Percentiles rank a stretch among this genome's conserved stretches.
Evolutionary conservation across 2,888 invertebrate genomes (phyloP).

Genomic region (Fragum whitleyi): DNA sequence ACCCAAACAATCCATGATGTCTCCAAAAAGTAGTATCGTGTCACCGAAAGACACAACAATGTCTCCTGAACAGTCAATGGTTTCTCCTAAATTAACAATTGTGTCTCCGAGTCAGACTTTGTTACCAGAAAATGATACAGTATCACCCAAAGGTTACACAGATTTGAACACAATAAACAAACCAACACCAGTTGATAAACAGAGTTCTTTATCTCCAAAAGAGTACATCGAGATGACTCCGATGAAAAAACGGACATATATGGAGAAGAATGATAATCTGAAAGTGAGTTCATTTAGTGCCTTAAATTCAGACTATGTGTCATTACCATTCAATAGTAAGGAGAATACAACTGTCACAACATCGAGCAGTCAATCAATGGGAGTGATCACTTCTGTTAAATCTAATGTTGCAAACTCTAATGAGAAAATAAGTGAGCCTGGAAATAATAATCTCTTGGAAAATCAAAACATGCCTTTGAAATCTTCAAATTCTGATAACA

Average conservation of each 20-base stretch:
- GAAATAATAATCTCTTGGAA: constrained; percentile 5
- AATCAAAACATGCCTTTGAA: constrained; percentile 21
- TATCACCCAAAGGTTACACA: constrained; percentile 12
- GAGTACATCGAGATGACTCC: constrained; percentile 49
- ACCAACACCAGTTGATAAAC: constrained; percentile 20
- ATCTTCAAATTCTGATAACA: constrained; percentile 15
- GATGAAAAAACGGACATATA: constrained; percentile 44
- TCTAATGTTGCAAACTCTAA: constrained; percentile 1
- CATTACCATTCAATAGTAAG: neutral
- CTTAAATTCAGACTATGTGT: constrained; percentile 46
- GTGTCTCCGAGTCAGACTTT: constrained; percentile 55
- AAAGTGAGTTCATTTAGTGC: constrained; percentile 57
- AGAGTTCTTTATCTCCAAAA: constrained; percentile 3
- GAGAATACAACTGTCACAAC: neutral
- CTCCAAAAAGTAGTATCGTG: constrained; percentile 32
- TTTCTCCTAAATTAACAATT: constrained; percentile 58
- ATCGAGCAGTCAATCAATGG: constrained; percentile 12
- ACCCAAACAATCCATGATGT: constrained; percentile 45
- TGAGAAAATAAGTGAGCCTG: neutral
- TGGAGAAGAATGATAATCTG: constrained; percentile 37
- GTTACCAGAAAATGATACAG: constrained; percentile 41
- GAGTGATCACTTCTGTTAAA: constrained; percentile 49
- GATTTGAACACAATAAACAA: constrained; percentile 30
- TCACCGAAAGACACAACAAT: constrained; percentile 39
- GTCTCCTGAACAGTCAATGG: constrained; percentile 41